Base-by-base conservation (phyloP, 2,113 vertebrate genomes). In the Caretta caretta region DNA sequence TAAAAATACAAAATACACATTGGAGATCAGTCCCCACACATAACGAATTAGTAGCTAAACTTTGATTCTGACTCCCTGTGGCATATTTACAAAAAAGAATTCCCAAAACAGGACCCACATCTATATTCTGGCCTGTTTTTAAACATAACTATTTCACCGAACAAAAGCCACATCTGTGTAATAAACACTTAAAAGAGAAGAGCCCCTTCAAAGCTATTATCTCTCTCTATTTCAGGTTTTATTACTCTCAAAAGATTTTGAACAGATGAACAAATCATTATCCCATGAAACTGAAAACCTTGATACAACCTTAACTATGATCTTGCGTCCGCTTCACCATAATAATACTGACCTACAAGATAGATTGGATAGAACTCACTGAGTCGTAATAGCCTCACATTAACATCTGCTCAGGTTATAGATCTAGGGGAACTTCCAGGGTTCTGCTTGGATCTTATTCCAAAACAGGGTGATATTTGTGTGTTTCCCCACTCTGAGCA, bases 401-500 rank as follows among this genome's bases (percentile, higher is more conserved):
- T 72, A 72, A 72, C 69, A 38, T 38, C 75, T 24, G 12, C 75
- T 78, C 24, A 46, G 35, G 12, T 48, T 48, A 48, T 24, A 46
- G 22, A 76, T 76, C 72, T 7, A 76, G 42, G 42, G 13, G 38
- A 78, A 25, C 24, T 13, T 76, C 22, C 22, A 78, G 42, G 42
- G 75, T 48, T 11, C 38, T 27, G 5, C 12, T 46, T 48, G 75
- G 25, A 31, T 35, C 57, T 78, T 35, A 81, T 65, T 16, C 3
- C 4, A 79, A 90, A 90, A 72, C 24, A 48, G 75, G 75, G 42
- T 8, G 42, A 11, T 59, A 25, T 5, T 12, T 42, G 2, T 16
- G 56, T 54, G 6, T 1, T 49, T 86, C 53, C 27, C 10, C 12
- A 75, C 19, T 0, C 11, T 7, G 8, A 2, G 5, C 13, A n/a